Evolutionary conservation across 2,888 invertebrate genomes (phyloP), one percentile per base, ranked within the genome.

Genomic region (Raillietiella orientalis): DNA sequence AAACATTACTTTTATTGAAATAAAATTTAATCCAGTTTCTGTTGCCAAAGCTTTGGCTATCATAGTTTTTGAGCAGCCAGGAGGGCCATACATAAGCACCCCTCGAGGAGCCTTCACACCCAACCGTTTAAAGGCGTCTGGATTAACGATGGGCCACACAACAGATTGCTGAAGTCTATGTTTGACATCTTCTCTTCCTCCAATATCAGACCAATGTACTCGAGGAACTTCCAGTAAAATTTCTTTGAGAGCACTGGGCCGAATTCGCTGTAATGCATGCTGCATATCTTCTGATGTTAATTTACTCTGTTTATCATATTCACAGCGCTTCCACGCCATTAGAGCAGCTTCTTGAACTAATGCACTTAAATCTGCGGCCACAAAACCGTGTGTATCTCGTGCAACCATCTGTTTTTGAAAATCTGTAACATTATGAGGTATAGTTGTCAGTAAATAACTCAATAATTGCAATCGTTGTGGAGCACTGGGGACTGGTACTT

Each of bases 31-130:
- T 24, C 71, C 67, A 43, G 79, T 84, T 37, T 96, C 90, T 0
- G 77, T 84, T 1, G 93, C 93, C 19, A 93, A 46, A 0, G 93
- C 93, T 49, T 82, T 79, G 1, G 90, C 93, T 36, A 93, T 72
- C 74, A 93, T 75, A 0, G 96, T 96, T 52, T 96, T 93, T 0
- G 84, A 87, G 44, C 90, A 93, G 2, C 93, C 93, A 0, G 93
- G 93, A 0, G 93, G 93, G 1, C 93, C 93, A 44, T 72, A 96
- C 58, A 96, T 63, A 3, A 96, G 52, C 2, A 93, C 60, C 1
- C 90, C 87, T 30, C 63, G 60, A 0, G 87, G 82, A 2, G 87
- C 74, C 21, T 57, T 57, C 13, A 87, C 66, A 2, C 79, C 79
- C 32, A 87, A 49, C 14, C 69, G 53, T 23, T 46, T 38, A 38